These are phyloP conservation scores for Halesus radiatus DNA, from an alignment of 1,140 invertebrate genomes.

Conservation along the genomic window DNA sequence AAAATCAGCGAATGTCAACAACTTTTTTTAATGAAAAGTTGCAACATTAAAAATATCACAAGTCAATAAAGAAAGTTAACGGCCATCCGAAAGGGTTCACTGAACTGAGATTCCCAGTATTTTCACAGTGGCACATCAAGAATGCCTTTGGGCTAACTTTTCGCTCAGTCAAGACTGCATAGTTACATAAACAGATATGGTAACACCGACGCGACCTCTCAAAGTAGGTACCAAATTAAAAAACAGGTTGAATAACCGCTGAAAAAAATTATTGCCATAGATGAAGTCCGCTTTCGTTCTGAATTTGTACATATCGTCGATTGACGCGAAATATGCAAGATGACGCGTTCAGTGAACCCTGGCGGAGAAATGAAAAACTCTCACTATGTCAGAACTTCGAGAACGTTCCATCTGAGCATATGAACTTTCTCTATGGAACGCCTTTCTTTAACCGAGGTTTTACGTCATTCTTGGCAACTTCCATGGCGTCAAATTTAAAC, in stretches of 20 bases:
- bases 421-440: conserved; percentile 13
- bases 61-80: too few species aligned
- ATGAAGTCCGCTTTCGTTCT: not conserved
- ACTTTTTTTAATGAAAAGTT: too few species aligned
- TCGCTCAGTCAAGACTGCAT: not conserved
- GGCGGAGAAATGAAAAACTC: conserved; percentile 16
- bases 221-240: not conserved
- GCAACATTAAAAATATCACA: too few species aligned
- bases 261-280: conserved; percentile 12
- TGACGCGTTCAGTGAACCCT: conserved; percentile 30
- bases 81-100: not conserved
- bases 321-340: not conserved
- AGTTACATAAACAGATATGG: conserved; percentile 7
- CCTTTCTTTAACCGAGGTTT: conserved; percentile 15
- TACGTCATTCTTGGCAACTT: conserved; percentile 24
- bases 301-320: not conserved
- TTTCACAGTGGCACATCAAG: not conserved
- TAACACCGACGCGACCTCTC: conserved; percentile 1
- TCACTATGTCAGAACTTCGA: not conserved
- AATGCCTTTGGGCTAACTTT: conserved; percentile 21
- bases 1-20: too few species aligned
- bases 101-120: not conserved
- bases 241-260: conserved; percentile 13
- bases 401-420: not conserved
- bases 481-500: conserved; percentile 10